Conservation (phyloP, 2,113 vertebrate genomes). For the Pachypanchax playfairii region DNA sequence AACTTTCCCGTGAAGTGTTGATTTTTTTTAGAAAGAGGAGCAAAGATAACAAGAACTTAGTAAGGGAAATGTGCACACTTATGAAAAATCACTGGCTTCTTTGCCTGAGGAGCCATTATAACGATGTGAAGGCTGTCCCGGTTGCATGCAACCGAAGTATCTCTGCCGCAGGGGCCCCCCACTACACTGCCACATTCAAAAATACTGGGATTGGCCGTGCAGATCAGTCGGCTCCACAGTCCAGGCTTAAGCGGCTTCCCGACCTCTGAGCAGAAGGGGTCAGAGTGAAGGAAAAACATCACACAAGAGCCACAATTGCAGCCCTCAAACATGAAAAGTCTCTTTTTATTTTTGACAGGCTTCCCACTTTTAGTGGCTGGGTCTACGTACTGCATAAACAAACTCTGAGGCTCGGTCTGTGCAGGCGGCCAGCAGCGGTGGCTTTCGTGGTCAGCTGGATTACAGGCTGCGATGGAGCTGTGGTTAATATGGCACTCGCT, state of each 20-base stretch:
- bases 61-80: slow-evolving; percentile 56
- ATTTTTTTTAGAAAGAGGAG: slow-evolving; percentile 41
- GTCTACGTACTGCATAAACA: slow-evolving; percentile 77
- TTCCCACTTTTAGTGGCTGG: slow-evolving; percentile 77
- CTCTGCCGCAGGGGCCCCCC: slow-evolving; percentile 51
- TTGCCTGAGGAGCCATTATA: slow-evolving; percentile 71
- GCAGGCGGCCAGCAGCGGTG: slow-evolving; percentile 69
- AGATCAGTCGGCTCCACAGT: slow-evolving; percentile 62
- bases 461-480: slow-evolving; percentile 77
- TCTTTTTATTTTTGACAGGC: slow-evolving; percentile 81
- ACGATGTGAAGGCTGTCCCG: slow-evolving; percentile 57
- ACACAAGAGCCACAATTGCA: slow-evolving; percentile 82
- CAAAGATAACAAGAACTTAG: slow-evolving; percentile 53
- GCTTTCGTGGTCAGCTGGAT: slow-evolving; percentile 78
- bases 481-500: slow-evolving; percentile 72
- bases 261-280: slow-evolving; percentile 75
- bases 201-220: slow-evolving; percentile 62
- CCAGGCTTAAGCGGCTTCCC: slow-evolving; percentile 71
- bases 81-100: slow-evolving; percentile 59
- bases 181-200: slow-evolving; percentile 62
- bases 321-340: slow-evolving; percentile 83
- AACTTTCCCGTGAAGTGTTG: slow-evolving; percentile 36
- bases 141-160: slow-evolving; percentile 61
- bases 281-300: slow-evolving; percentile 78
- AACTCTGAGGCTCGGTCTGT: slow-evolving; percentile 71